phyloP scores from a whole-genome alignment of 1,140 invertebrate genomes.

The Coelopa frigida region DNA sequence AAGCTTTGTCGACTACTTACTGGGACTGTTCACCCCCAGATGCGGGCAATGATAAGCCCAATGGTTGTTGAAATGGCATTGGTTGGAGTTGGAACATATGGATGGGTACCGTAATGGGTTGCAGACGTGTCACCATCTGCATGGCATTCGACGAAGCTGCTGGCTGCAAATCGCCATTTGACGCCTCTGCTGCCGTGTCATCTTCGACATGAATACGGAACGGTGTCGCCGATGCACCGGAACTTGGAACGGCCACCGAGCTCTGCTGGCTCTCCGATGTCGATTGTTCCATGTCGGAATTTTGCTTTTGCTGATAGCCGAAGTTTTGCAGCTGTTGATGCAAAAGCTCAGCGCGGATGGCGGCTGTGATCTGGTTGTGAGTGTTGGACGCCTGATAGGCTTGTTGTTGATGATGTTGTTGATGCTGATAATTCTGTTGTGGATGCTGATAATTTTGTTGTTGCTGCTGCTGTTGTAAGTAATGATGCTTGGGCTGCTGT shows the following conservation, averaged over 20 bases:
- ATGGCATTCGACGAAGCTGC: constrained; percentile 17
- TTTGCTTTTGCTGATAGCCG: constrained; percentile 1
- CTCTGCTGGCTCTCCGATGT: no score
- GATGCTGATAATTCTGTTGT: not conserved
- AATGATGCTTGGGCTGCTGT: not conserved
- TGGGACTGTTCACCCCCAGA: not conserved
- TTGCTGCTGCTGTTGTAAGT: not conserved
- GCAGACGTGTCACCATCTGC: constrained; percentile 14
- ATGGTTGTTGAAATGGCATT: constrained; percentile 25
- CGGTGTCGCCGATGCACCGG: not conserved
- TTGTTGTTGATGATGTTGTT: not conserved
- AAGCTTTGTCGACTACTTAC: no score
- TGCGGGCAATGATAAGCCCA: constrained; percentile 11
- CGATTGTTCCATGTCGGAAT: not conserved
- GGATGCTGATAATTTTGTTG: not conserved
- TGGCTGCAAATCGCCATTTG: constrained; percentile 7
- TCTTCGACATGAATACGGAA: constrained; percentile 11
- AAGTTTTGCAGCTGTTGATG: constrained; percentile 11
- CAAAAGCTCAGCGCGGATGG: constrained; percentile 6
- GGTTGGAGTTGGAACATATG: constrained; percentile 33
- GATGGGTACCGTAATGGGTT: constrained; percentile 23
- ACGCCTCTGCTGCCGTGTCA: not conserved
- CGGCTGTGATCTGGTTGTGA: not conserved
- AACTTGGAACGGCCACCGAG: no score
- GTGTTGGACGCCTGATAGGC: not conserved